Conservation (phyloP, 2,113 vertebrate species). For the Cyprinodon brontotheroides region DNA sequence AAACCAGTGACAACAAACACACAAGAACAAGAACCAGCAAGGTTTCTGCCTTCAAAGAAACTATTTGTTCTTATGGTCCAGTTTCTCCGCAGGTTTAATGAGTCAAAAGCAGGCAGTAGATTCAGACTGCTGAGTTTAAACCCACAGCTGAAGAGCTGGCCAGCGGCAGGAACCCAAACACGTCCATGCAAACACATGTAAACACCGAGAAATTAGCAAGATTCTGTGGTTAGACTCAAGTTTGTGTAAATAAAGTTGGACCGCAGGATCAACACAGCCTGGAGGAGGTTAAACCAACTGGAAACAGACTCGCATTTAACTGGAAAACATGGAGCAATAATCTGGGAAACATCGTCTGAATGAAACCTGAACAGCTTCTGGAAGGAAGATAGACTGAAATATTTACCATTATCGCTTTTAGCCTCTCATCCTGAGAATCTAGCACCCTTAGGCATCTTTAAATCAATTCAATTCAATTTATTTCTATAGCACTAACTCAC, state of each 20-base stretch:
- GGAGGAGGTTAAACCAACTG: conserved; percentile 4
- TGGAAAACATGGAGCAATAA: not conserved
- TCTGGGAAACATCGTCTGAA: not conserved
- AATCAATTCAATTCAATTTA: too few species aligned
- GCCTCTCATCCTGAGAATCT: not conserved
- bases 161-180: conserved; percentile 1
- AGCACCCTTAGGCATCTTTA: too few species aligned
- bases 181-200: not conserved
- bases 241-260: conserved; percentile 8
- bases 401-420: too few species aligned
- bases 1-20: conserved; percentile 10
- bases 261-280: conserved; percentile 16
- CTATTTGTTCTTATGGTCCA: not conserved
- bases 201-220: conserved; percentile 1
- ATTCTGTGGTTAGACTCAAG: conserved; percentile 14
- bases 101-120: not conserved
- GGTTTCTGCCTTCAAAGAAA: not conserved
- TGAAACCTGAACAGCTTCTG: not conserved
- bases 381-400: too few species aligned
- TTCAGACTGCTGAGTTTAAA: not conserved
- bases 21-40: not conserved
- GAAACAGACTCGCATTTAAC: not conserved
- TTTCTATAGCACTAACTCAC: too few species aligned
- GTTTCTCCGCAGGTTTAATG: not conserved
- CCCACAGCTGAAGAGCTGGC: not conserved